Base-by-base conservation (phyloP, 1,140 invertebrate species). In the Babylonia areolata region DNA sequence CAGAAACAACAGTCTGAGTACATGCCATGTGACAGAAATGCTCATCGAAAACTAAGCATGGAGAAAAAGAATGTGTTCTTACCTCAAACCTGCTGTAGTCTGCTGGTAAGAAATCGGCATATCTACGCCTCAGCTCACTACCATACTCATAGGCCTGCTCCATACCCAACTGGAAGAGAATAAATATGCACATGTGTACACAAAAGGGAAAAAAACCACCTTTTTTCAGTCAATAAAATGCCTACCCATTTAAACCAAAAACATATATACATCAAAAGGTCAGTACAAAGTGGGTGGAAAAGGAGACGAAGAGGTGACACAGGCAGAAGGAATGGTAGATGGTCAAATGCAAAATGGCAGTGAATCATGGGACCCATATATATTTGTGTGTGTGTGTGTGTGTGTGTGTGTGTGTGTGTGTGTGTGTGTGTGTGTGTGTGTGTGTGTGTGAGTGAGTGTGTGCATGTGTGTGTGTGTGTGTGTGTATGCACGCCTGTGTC, bases 91-190 rank as follows among this genome's bases (percentile, higher is more conserved):
- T n/a, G 46, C 64, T 54, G 81, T 64, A 64, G 6, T 64, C 3
- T 28, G 2, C n/a, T 37, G 46, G 31, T 35, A 64, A 54, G 17
- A 33, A 39, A 37, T 40, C 39, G 46, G n/a, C 39, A 42, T 46
- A 84, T 84, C 58, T 35, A n/a, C 75, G 33, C 33, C 71, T 73
- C 33, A 84, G 39, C 78, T 71, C 46, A 35, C n/a, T 51, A 42
- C 73, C 71, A 33, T 75, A 69, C 5, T 78, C 37, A 54, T 35
- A 77, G 28, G 78, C 78, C 31, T 79, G 78, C 31, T 40, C 23
- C 78, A 79, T 79, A 12, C 78, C 78, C 6, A 42, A 15, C 78
- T 79, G 39, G 20, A 42, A 42, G 42, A 40, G 2, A 64, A 64
- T 3, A 64, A 15, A 64, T 51, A 64, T 6, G 28, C 58, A 64